Percentiles rank a stretch among this genome's conserved stretches.
Conservation (phyloP, 2,797 vertebrate genomes). For the Anniella stebbinsi region DNA sequence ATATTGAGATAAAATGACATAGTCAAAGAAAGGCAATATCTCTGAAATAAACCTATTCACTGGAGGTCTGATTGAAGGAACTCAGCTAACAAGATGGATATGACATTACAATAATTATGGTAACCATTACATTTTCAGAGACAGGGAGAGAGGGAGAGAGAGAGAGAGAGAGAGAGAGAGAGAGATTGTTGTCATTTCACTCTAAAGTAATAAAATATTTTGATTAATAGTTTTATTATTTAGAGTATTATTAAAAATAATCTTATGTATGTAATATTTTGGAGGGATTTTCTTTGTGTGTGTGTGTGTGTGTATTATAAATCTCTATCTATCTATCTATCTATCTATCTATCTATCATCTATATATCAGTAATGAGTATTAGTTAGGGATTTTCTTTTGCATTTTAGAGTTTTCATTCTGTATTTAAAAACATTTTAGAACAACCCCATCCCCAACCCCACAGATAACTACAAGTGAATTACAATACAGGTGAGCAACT, state of each 20-base stretch:
- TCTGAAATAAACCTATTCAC: not conserved
- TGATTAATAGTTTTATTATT: not conserved
- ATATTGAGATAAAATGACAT: constrained; percentile 26
- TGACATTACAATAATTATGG: not conserved
- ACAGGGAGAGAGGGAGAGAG: not conserved
- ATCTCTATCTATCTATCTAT: no score
- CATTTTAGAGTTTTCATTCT: not conserved
- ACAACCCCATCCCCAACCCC: not conserved
- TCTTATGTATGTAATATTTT: not conserved
- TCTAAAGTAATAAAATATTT: not conserved
- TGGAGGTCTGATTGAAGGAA: not conserved
- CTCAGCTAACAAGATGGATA: not conserved
- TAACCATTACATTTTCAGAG: not conserved
- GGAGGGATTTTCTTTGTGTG: not conserved
- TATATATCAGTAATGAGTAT: not conserved
- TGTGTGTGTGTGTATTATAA: no score
- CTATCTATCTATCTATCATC: no score
- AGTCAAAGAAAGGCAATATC: not conserved
- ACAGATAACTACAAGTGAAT: not conserved
- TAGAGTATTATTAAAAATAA: not conserved
- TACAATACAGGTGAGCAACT: not conserved
- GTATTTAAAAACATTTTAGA: not conserved
- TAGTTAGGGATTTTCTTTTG: not conserved
- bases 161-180: not conserved
- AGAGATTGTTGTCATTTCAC: not conserved